Percentiles rank a stretch among this genome's conserved stretches.
phyloP scores from a whole-genome alignment of 1,140 invertebrate species.

The Pachyrhynchus sulphureomaculatus region DNA sequence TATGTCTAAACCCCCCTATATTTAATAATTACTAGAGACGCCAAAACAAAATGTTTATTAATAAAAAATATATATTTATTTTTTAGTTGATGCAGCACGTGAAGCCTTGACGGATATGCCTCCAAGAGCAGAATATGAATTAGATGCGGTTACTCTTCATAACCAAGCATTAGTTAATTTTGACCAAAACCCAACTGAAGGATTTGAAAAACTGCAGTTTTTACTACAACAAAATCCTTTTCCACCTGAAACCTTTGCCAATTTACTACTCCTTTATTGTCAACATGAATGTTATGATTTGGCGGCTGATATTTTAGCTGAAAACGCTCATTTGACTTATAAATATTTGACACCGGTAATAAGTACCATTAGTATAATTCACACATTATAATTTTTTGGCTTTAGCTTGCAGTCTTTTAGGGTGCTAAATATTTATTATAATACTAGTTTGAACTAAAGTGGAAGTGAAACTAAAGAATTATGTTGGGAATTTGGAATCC shows the following conservation, averaged over 20 bases:
- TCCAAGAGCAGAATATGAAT: conserved; percentile 91
- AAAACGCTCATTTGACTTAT: conserved; percentile 96
- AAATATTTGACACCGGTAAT: conserved; percentile 93
- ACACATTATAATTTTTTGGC: too few species aligned
- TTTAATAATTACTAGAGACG: too few species aligned
- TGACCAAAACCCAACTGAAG: conserved; percentile 84
- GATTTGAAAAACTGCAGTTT: conserved; percentile 97
- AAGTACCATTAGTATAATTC: conserved; percentile 37
- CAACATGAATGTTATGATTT: conserved; percentile 98
- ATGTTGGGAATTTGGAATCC: too few species aligned
- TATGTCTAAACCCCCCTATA: too few species aligned
- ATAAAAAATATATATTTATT: background rate
- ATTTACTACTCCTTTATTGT: conserved; percentile 92
- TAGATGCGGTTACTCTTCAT: conserved; percentile 97
- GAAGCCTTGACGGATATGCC: conserved; percentile 98
- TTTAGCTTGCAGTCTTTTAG: too few species aligned
- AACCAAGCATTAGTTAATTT: conserved; percentile 97
- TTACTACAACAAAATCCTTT: conserved; percentile 94
- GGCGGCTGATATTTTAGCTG: conserved; percentile 96
- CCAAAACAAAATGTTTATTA: too few species aligned
- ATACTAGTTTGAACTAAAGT: too few species aligned
- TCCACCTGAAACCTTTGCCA: conserved; percentile 97
- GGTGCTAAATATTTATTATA: background rate
- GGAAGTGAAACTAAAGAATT: too few species aligned
- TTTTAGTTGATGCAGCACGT: conserved; percentile 79